Evolutionary conservation across 2,888 invertebrate genomes (phyloP), one percentile per base, ranked within the genome.

Genomic region (Metopia argyrocephala): DNA sequence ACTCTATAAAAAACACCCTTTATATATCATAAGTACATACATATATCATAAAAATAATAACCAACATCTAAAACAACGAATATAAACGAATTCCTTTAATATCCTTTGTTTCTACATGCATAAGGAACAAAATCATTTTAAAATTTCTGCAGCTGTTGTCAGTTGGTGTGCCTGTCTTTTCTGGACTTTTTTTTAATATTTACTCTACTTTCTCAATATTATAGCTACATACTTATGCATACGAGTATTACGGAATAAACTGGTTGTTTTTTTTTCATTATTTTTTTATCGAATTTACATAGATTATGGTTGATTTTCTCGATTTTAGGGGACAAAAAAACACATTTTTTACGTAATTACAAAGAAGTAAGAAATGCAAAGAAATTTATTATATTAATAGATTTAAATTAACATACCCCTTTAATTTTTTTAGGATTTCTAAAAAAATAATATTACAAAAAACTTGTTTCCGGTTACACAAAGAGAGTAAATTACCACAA

Each of bases 91-190:
- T n/a, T n/a, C n/a, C n/a, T n/a, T n/a, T n/a, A n/a, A n/a, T n/a
- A n/a, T n/a, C n/a, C n/a, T n/a, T n/a, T n/a, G n/a, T n/a, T n/a
- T n/a, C n/a, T n/a, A n/a, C n/a, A n/a, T n/a, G n/a, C n/a, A 70
- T 9, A 52, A 31, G 20, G 48, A 62, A 74, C 57, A 56, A 74
- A 69, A 27, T 46, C 46, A 59, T 71, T 50, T 68, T 21, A 31
- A 75, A 78, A 70, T 74, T 70, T 70, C 48, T 74, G 81, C 81
- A 81, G 81, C 81, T 81, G 81, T 81, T 78, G 70, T 81, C 69
- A 50, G 12, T 20, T 56, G 25, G 54, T 38, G 25, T 20, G 46
- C 28, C 20, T 38, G 57, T 23, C 27, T 48, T 18, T 62, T 69
- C 46, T 56, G 50, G 75, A 56, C 27, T 68, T 71, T 27, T 65